Evolutionary conservation across 2,888 invertebrate species (phyloP), one percentile per base, ranked within the genome.

Genomic region (Stenolophus ochropezus): DNA sequence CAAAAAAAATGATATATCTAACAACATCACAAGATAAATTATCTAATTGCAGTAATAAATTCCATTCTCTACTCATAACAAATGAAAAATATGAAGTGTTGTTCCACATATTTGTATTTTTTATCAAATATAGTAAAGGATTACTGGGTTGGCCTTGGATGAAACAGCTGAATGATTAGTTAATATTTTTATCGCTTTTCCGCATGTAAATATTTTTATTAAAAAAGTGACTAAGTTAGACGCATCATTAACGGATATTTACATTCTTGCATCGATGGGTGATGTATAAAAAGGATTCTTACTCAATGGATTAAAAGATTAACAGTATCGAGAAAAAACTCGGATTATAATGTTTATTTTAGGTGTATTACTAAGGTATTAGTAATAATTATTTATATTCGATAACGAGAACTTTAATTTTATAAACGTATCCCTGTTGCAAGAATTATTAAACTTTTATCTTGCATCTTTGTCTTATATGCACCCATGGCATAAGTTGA

Each of bases 221-320:
- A 53, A 74, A 51, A 74, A 74, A 51, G 23, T 49, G 51, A 53
- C 51, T 73, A 23, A 73, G 21, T 73, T 73, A 49, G 51, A 20
- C 23, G 16, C 2, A 71, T 16, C 27, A 47, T 71, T 71, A 65
- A 27, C 71, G 42, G 11, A 8, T 42, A 42, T 47, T 73, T 49
- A 73, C 47, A 73, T 73, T 73, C 73, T 23, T 49, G 20, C 23
- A 73, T 21, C 51, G 33, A 42, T 8, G 6, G 33, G 11, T 42
- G 33, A 0, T 6, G 11, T 6, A 11, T 42, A 42, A 42, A 42
- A 1, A 33, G 0, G 33, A 33, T 33, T 16, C 11, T 16, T 51
- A 1, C 51, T 51, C 14, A 51, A 16, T 14, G 14, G 51, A 16
- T 51, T 51, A 51, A 51, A 16, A 16, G 18, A 51, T 16, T 51